Percentiles rank a stretch among this genome's conserved stretches.
Evolutionary conservation across 1,140 invertebrate genomes (phyloP).

Genomic region (Aporrectodea caliginosa): DNA sequence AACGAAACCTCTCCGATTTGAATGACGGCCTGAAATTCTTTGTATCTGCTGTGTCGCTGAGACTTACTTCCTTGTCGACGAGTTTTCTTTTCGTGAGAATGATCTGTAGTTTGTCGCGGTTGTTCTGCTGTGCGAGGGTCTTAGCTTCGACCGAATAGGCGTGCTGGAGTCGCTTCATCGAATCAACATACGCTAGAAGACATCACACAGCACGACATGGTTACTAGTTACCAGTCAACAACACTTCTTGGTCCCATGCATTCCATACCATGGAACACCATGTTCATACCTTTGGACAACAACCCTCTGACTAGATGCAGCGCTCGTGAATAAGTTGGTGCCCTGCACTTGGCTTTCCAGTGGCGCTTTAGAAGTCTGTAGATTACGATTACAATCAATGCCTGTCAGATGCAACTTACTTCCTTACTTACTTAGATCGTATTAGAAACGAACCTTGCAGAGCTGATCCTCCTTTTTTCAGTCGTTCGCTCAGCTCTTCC

Average conservation of each 20-base stretch:
- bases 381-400: background rate
- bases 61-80: slow-evolving; percentile 47
- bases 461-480: slow-evolving; percentile 16
- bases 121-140: slow-evolving; percentile 38
- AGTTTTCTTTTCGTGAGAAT: slow-evolving; percentile 45
- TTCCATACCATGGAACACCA: background rate
- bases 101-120: slow-evolving; percentile 46
- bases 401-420: too few species aligned
- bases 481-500: slow-evolving; percentile 10
- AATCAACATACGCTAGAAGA: slow-evolving; percentile 17
- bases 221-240: too few species aligned
- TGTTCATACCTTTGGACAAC: background rate
- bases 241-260: too few species aligned
- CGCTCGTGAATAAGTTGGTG: too few species aligned
- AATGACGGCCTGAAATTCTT: background rate
- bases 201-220: background rate
- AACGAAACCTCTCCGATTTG: too few species aligned
- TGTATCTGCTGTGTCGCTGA: background rate
- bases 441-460: background rate
- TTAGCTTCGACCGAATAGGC: slow-evolving; percentile 42
- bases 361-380: too few species aligned
- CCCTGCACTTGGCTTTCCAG: too few species aligned
- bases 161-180: slow-evolving; percentile 6
- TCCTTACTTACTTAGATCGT: too few species aligned
- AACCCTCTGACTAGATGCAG: too few species aligned